Evolutionary conservation across 2,888 invertebrate species (phyloP).

Genomic region (Drosophila monieri): DNA sequence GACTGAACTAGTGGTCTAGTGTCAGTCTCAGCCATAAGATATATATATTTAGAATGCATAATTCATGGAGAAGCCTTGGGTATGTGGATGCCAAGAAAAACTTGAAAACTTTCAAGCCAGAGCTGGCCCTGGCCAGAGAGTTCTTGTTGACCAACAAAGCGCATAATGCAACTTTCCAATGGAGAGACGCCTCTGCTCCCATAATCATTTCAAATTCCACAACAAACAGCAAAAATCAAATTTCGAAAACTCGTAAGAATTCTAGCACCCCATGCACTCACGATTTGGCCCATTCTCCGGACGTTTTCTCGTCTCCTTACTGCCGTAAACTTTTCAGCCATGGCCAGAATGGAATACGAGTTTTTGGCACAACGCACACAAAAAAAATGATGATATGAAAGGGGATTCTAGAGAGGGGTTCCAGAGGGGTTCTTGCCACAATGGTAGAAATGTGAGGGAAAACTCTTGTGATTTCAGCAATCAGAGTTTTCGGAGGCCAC

Average conservation of each 20-base stretch:
- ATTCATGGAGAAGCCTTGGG: slow-evolving; percentile 24
- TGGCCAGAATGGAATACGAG: slow-evolving; percentile 66
- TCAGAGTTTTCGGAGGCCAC: slow-evolving; percentile 43
- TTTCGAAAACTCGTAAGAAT: slow-evolving; percentile 70
- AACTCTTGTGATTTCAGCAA: slow-evolving; percentile 70
- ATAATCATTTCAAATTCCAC: slow-evolving; percentile 75
- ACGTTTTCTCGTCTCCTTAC: slow-evolving; percentile 14
- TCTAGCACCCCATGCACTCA: slow-evolving; percentile 55
- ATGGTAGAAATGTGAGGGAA: slow-evolving; percentile 34
- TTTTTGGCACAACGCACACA: slow-evolving; percentile 65
- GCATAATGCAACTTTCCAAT: slow-evolving; percentile 60
- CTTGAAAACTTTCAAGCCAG: slow-evolving; percentile 41
- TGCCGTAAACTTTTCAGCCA: slow-evolving; percentile 61
- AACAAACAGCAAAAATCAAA: slow-evolving; percentile 76
- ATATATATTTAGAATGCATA: slow-evolving; percentile 21
- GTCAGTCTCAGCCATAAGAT: slow-evolving; percentile 10
- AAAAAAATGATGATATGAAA: slow-evolving; percentile 21
- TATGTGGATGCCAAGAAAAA: slow-evolving; percentile 13
- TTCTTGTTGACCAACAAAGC: slow-evolving; percentile 71
- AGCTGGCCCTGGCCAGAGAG: slow-evolving; percentile 35
- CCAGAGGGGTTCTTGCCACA: slow-evolving; percentile 30
- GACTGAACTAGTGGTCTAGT: not conserved
- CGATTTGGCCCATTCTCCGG: slow-evolving; percentile 16
- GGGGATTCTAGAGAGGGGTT: slow-evolving; percentile 20
- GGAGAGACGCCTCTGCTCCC: slow-evolving; percentile 30